Evolutionary conservation across 1,140 invertebrate genomes (phyloP).

Genomic region (Diprion similis): DNA sequence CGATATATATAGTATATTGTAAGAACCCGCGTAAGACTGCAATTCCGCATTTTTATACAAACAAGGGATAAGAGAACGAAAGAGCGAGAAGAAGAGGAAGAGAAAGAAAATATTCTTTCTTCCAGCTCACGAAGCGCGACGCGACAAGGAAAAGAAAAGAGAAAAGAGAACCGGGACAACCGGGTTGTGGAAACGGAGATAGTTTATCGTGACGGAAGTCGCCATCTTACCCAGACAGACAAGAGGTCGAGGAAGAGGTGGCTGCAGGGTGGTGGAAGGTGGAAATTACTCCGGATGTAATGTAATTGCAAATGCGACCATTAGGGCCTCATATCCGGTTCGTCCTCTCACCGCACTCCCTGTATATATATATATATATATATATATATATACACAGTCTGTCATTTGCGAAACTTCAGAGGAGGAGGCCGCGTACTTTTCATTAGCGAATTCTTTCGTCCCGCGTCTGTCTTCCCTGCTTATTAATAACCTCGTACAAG

Average conservation of each 20-base stretch:
- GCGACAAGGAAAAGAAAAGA: too few species aligned
- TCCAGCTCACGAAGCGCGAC: neutral
- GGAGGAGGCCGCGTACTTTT: too few species aligned
- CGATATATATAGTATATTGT: too few species aligned
- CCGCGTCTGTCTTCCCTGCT: too few species aligned
- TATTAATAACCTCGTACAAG: too few species aligned
- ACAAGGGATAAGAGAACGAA: too few species aligned
- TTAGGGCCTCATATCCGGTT: constrained; percentile 4
- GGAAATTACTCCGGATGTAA: constrained; percentile 2
- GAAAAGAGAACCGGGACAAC: neutral
- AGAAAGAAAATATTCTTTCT: neutral
- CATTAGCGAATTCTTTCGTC: too few species aligned
- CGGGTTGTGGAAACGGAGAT: constrained; percentile 1
- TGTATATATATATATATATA: too few species aligned
- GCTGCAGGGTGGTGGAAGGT: neutral
- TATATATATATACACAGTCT: too few species aligned
- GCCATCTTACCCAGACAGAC: neutral
- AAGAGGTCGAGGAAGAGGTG: neutral
- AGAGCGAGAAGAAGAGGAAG: neutral
- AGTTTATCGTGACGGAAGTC: neutral
- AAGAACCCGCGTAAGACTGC: too few species aligned
- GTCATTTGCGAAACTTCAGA: too few species aligned
- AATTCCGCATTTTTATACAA: too few species aligned
- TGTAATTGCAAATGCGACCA: constrained; percentile 4
- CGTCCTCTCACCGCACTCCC: neutral